A percentile compares a stretch with the other conserved stretches of the same genome.
Evolutionary conservation across 2,797 vertebrate species (phyloP).

Genomic region (Anisognathus igniventris): DNA sequence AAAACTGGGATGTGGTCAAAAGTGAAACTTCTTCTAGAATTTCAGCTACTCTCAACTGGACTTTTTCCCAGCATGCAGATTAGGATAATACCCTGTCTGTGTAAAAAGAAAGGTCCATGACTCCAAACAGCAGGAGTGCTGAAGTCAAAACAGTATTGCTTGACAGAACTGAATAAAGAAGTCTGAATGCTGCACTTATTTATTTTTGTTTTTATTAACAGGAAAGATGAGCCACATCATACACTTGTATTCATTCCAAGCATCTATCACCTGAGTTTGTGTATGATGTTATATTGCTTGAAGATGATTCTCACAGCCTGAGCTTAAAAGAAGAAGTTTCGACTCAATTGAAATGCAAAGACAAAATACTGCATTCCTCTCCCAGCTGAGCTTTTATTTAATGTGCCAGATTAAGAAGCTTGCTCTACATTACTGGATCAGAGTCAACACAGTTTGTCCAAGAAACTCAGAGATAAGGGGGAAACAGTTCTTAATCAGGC

Average conservation of each 20-base stretch:
- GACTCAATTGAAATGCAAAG: slow-evolving; percentile 49
- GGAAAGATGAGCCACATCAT: neutral
- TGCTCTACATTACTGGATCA: slow-evolving; percentile 33
- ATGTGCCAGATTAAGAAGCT: slow-evolving; percentile 43
- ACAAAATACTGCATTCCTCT: slow-evolving; percentile 34
- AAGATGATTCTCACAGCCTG: neutral
- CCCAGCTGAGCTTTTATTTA: slow-evolving; percentile 39
- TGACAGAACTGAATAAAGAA: neutral
- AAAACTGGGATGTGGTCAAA: slow-evolving; percentile 3
- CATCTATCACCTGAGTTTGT: neutral
- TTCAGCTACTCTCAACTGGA: neutral
- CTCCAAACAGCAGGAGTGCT: neutral
- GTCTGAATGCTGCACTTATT: neutral
- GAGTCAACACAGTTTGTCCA: slow-evolving; percentile 17
- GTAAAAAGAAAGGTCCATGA: neutral
- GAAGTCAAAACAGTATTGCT: neutral
- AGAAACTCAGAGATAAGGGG: slow-evolving; percentile 23
- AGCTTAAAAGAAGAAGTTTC: slow-evolving; percentile 50
- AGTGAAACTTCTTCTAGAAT: slow-evolving; percentile 18
- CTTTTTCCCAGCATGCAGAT: slow-evolving; percentile 3
- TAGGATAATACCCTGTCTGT: neutral
- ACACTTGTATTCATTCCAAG: neutral
- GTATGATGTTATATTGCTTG: neutral
- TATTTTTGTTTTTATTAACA: neutral
- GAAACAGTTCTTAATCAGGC: neutral